These are phyloP conservation scores for Stratiomys singularior DNA, from an alignment of 2,888 invertebrate species.

Conservation along the genomic window DNA sequence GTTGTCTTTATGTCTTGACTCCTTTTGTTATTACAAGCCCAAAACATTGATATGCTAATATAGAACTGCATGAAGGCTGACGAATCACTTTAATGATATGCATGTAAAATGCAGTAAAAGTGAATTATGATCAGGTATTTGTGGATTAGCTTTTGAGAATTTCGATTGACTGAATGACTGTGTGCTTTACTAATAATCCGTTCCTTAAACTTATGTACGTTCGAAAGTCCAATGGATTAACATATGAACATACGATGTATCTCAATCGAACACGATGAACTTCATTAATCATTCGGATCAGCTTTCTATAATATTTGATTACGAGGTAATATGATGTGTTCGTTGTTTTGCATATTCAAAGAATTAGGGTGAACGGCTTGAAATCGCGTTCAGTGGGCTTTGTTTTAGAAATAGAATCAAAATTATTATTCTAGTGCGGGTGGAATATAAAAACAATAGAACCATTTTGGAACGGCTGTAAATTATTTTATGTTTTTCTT, in stretches of 20 bases:
- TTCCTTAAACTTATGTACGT: too few relatives aligned
- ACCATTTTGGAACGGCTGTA: too few relatives aligned
- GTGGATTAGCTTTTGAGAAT: background rate
- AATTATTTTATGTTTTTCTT: too few relatives aligned
- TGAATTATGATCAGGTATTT: background rate
- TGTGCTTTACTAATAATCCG: background rate
- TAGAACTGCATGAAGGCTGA: background rate
- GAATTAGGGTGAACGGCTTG: constrained; percentile 26
- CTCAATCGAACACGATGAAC: background rate
- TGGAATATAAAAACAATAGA: background rate
- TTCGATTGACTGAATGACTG: background rate
- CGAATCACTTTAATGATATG: background rate
- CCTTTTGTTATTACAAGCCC: background rate
- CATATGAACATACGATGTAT: too few relatives aligned
- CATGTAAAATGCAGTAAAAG: background rate
- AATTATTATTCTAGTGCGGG: background rate
- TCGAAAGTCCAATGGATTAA: too few relatives aligned
- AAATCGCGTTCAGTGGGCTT: background rate
- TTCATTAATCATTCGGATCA: constrained; percentile 45
- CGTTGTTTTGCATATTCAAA: constrained; percentile 25
- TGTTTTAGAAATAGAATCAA: background rate
- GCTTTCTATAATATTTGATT: constrained; percentile 3
- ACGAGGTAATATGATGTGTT: background rate
- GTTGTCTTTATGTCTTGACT: too few relatives aligned
- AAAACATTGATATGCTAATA: background rate